A percentile compares a stretch with the other conserved stretches of the same genome.
Conservation (phyloP, 2,113 vertebrate genomes). For the Toxotes chatareus region DNA sequence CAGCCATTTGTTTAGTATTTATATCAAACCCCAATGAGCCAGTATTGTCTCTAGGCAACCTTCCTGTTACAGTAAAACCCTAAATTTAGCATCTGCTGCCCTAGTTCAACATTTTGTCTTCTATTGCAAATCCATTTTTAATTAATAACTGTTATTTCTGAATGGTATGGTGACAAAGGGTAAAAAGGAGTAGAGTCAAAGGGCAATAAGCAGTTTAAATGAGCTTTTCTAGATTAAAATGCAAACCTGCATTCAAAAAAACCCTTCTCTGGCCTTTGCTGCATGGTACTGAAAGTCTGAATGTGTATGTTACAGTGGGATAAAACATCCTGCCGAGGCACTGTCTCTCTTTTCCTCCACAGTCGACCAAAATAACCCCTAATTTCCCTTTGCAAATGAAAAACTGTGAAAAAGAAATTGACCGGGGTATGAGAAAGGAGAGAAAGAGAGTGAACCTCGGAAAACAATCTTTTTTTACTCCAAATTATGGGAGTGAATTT, state of each 20-base stretch:
- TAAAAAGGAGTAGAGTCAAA: neutral
- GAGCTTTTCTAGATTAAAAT: neutral
- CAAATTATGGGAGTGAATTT: constrained; percentile 43
- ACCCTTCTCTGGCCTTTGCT: neutral
- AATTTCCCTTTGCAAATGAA: constrained; percentile 42
- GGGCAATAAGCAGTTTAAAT: neutral
- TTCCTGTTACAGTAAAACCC: constrained; percentile 1
- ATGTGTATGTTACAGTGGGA: constrained; percentile 5
- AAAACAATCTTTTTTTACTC: constrained; percentile 17
- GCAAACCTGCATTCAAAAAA: neutral
- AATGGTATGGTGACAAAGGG: neutral
- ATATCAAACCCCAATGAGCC: constrained; percentile 1
- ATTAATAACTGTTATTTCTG: neutral
- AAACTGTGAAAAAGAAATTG: constrained; percentile 24
- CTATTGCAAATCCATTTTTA: neutral
- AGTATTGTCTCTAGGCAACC: neutral
- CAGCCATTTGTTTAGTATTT: neutral
- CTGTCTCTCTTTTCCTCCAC: constrained; percentile 13
- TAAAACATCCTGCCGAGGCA: constrained; percentile 19
- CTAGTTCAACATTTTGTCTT: constrained; percentile 17
- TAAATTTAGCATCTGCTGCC: constrained; percentile 30
- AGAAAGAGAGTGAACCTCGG: neutral
- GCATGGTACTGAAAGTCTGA: neutral
- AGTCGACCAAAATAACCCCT: constrained; percentile 32
- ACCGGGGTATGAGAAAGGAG: constrained; percentile 1